Evolutionary conservation across 2,113 vertebrate species (phyloP).

Genomic region (Lampris incognitus): DNA sequence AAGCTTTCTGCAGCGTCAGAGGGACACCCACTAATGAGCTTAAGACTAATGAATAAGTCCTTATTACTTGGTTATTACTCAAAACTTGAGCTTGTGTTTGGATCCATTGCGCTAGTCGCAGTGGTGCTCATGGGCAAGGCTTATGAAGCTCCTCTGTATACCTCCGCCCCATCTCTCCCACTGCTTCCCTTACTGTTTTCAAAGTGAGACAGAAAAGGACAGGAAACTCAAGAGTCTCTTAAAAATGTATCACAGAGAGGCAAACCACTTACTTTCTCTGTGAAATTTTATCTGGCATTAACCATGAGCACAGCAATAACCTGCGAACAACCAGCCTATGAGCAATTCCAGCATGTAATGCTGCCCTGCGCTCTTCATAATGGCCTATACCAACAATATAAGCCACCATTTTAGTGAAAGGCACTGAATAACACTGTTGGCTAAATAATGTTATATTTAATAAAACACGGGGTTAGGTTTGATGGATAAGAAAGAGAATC

Average conservation of each 20-base stretch:
- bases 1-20: too few species aligned
- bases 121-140: constrained; percentile 7
- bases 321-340: constrained; percentile 7
- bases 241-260: constrained; percentile 65
- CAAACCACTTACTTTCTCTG: constrained; percentile 43
- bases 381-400: constrained; percentile 4
- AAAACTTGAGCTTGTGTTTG: constrained; percentile 3
- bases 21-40: too few species aligned
- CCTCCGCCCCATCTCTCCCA: constrained; percentile 14
- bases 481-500: constrained; percentile 1
- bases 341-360: too few species aligned
- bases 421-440: constrained; percentile 39
- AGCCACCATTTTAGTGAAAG: constrained; percentile 23
- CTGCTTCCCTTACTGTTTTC: constrained; percentile 22
- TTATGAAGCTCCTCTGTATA: constrained; percentile 3
- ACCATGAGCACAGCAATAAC: constrained; percentile 24
- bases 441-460: constrained; percentile 15
- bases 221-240: constrained; percentile 54
- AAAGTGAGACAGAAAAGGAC: constrained; percentile 22
- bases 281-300: constrained; percentile 57
- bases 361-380: too few species aligned
- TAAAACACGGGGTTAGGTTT: background rate
- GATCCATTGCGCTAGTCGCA: background rate
- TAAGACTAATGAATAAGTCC: too few species aligned
- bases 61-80: background rate